A percentile compares a stretch with the other conserved stretches of the same genome.
These are phyloP conservation scores for Paralichthys olivaceus DNA, from an alignment of 2,113 vertebrate species.

Conservation along the genomic window DNA sequence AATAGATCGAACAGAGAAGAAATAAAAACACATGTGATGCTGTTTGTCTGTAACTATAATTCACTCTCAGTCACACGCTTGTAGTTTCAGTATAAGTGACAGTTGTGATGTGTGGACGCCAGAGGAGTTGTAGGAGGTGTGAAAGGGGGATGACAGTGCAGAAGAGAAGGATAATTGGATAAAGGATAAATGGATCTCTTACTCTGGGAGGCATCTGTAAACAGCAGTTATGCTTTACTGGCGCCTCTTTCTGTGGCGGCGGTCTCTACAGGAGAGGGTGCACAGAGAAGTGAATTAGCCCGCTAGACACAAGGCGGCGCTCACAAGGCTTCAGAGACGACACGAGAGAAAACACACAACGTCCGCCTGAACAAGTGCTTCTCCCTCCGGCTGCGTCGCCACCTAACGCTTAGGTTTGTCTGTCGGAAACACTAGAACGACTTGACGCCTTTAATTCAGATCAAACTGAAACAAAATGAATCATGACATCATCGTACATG, in stretches of 20 bases:
- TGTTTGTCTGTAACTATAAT: neutral
- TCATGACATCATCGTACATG: no score
- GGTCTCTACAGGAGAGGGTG: constrained; percentile 83
- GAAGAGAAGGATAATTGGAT: constrained; percentile 80
- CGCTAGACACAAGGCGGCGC: constrained; percentile 25
- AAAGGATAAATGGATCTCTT: constrained; percentile 82
- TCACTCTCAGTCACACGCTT: neutral
- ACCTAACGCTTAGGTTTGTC: no score
- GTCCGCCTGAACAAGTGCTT: constrained; percentile 26
- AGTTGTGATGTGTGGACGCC: constrained; percentile 37
- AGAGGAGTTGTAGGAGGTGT: constrained; percentile 41
- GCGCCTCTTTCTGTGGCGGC: constrained; percentile 82
- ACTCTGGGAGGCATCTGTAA: constrained; percentile 85
- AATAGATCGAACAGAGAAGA: no score
- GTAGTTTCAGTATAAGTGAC: neutral
- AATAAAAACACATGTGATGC: no score
- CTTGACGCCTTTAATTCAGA: no score
- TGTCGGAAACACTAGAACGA: no score
- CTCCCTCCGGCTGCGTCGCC: neutral
- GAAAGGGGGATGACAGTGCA: constrained; percentile 69
- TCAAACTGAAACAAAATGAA: no score
- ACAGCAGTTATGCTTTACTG: constrained; percentile 85
- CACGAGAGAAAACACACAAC: constrained; percentile 24
- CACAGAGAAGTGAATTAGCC: constrained; percentile 83
- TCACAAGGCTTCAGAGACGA: constrained; percentile 46